Conservation (phyloP, 2,888 invertebrate species). For the Reticulitermes lucifugus region DNA sequence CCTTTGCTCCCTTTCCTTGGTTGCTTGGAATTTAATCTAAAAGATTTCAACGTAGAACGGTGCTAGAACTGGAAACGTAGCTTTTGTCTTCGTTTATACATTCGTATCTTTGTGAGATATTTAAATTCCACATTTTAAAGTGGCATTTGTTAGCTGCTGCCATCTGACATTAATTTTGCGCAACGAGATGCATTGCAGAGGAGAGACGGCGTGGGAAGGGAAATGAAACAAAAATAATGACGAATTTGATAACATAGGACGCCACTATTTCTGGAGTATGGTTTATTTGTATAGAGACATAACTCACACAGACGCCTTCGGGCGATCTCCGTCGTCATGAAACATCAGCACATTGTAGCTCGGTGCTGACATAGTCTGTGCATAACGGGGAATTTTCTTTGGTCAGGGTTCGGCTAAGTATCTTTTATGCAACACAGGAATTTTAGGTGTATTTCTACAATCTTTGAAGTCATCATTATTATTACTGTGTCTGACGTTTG, state of each 20-base stretch:
- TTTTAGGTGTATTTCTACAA: too few relatives aligned
- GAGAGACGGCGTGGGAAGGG: background rate
- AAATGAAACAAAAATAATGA: background rate
- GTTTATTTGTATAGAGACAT: background rate
- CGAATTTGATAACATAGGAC: background rate
- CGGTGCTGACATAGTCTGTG: background rate
- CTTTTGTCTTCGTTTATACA: too few relatives aligned
- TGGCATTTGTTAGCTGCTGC: background rate
- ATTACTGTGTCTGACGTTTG: too few relatives aligned
- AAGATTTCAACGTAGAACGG: too few relatives aligned
- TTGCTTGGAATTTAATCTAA: too few relatives aligned
- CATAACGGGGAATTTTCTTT: too few relatives aligned
- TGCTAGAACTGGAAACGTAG: too few relatives aligned
- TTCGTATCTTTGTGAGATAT: background rate
- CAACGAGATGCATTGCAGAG: background rate
- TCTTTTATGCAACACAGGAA: too few relatives aligned
- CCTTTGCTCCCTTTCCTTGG: too few relatives aligned
- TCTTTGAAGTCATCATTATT: too few relatives aligned
- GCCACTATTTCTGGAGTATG: background rate
- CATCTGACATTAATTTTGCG: background rate
- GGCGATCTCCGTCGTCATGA: background rate
- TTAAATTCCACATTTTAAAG: background rate
- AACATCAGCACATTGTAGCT: background rate
- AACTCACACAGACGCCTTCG: background rate
- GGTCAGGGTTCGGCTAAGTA: too few relatives aligned